Evolutionary conservation across 1,140 invertebrate genomes (phyloP), one percentile per base, ranked within the genome.

Genomic region (Sesamia nonagrioides): DNA sequence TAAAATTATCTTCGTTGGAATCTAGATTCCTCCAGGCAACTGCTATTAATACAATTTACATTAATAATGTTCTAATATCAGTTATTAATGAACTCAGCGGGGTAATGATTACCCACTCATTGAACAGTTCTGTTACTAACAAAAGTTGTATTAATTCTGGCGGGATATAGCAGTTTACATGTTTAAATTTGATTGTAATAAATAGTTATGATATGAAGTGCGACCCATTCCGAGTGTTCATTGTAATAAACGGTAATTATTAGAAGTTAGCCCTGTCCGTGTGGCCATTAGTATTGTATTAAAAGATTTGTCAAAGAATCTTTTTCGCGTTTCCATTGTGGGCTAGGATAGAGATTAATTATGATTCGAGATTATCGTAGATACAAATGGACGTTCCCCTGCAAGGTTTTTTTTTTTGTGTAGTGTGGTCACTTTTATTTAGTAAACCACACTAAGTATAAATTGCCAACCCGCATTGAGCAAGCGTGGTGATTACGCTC

Each of bases 231-330:
- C 83, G 78, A 88, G 87, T 81, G 73, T 84, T 71, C 81, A 82
- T 84, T 60, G 80, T 88, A 87, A 87, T 88, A 81, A 87, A 84
- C 78, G 83, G 78, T 90, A 88, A 91, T 91, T 92, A 91, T 91
- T 88, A 87, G 79, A 68, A 82, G 89, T 91, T 81, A 82, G 86
- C 58, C 56, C 87, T 58, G 84, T 85, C 85, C 89, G 87, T 91
- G 91, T 88, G 91, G 89, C 84, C 84, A 79, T 58, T 77, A 72
- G 82, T 78, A 86, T 86, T 87, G 84, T 91, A 88, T 87, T 86
- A 87, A 86, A 84, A 89, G 87, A 88, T 92, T 92, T 92, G 90
- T 91, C 89, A 90, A 86, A 86, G 84, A 89, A 85, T 88, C 74
- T 45, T 18, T 54, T 27, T 56, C 11, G 13, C 6, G 54, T 74